A percentile compares a stretch with the other conserved stretches of the same genome.
phyloP scores from a whole-genome alignment of 2,797 vertebrate species.

The Danio albolineatus region DNA sequence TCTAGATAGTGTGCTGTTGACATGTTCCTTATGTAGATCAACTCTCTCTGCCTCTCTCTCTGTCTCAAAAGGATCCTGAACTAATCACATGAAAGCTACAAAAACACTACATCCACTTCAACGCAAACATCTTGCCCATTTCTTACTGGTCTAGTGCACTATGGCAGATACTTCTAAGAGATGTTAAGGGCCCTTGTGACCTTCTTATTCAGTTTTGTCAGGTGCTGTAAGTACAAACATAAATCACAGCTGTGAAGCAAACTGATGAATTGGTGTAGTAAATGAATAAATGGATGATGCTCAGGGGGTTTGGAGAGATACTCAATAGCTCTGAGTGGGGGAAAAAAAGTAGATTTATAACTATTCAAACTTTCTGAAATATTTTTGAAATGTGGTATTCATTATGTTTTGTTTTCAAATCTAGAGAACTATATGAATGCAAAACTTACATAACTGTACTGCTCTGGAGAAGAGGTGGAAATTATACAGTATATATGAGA shows the following conservation, averaged over 20 bases:
- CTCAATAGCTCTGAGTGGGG: background rate
- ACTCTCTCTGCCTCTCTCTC: background rate
- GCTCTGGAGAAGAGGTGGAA: too few relatives aligned
- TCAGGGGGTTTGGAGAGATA: background rate
- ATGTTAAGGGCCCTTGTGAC: background rate
- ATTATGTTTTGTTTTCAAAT: too few relatives aligned
- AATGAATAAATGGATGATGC: slow-evolving; percentile 1
- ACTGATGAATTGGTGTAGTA: slow-evolving; percentile 9
- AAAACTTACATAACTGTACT: too few relatives aligned
- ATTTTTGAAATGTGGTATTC: background rate
- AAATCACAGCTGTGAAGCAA: slow-evolving; percentile 3
- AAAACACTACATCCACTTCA: slow-evolving; percentile 31
- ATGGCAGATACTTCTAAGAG: background rate
- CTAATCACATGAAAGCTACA: slow-evolving; percentile 49
- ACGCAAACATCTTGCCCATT: background rate
- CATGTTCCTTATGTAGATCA: slow-evolving; percentile 39
- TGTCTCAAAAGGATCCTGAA: slow-evolving; percentile 3
- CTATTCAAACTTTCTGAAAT: background rate
- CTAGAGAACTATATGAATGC: too few relatives aligned
- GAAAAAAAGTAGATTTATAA: background rate
- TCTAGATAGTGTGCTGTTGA: slow-evolving; percentile 17
- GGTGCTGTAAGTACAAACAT: background rate
- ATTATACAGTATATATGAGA: background rate
- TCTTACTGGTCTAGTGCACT: background rate
- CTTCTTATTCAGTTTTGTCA: slow-evolving; percentile 12